These are phyloP conservation scores for Hyaena hyaena DNA, from an alignment of 2,113 vertebrate genomes.

Conservation along the genomic window DNA sequence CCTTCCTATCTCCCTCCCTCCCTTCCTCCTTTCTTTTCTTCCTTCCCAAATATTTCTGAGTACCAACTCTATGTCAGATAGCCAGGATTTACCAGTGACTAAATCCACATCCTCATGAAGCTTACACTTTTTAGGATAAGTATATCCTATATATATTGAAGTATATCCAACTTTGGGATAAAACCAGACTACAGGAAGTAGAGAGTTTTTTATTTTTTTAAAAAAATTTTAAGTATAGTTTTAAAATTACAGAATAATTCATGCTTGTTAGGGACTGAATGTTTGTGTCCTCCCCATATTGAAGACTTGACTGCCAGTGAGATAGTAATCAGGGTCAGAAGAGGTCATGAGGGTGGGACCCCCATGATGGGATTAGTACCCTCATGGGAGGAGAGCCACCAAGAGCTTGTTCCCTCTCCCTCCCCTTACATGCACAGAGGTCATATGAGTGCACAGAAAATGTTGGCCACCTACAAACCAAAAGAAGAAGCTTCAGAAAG, in stretches of 20 bases:
- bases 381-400: neutral
- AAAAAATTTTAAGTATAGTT: neutral
- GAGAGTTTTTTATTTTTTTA: neutral
- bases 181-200: neutral
- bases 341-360: neutral
- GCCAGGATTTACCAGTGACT: neutral
- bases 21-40: neutral
- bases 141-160: too few relatives aligned
- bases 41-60: neutral
- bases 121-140: neutral
- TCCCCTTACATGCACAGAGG: neutral
- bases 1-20: neutral
- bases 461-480: neutral
- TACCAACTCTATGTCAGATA: neutral
- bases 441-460: neutral
- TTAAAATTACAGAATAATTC: neutral
- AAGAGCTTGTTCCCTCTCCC: neutral
- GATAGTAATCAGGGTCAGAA: neutral
- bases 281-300: neutral
- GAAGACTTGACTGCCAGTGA: neutral
- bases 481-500: neutral
- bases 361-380: neutral
- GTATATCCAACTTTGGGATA: neutral
- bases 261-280: neutral
- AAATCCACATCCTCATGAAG: neutral